Percentiles rank a stretch among this genome's conserved stretches.
Evolutionary conservation across 2,113 vertebrate genomes (phyloP).

Genomic region (Himantopus leucocephalus): DNA sequence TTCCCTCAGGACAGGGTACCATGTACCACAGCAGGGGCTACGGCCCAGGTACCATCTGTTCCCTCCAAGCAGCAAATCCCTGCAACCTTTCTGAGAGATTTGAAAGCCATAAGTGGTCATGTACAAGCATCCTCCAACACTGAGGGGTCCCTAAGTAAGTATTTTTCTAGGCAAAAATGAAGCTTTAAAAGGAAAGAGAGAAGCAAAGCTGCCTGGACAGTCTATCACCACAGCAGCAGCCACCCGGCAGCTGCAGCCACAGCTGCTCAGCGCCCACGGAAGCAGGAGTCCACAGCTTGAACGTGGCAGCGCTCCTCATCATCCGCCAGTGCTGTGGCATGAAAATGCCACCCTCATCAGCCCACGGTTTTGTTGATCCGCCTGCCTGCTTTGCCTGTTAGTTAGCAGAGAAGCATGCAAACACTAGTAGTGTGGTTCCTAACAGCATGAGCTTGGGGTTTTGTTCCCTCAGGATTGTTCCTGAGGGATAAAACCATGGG

Average conservation of each 20-base stretch:
- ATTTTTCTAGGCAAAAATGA: not conserved
- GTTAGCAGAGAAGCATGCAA: not conserved
- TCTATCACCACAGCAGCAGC: constrained; percentile 32
- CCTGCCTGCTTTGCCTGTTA: not conserved
- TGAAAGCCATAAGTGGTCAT: not conserved
- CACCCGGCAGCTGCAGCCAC: not conserved
- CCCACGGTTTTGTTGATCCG: not conserved
- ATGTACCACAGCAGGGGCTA: not conserved
- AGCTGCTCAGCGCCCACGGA: not conserved
- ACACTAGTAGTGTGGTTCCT: fast-evolving
- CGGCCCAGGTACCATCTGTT: not conserved
- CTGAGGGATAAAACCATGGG: not conserved
- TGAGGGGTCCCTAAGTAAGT: not conserved
- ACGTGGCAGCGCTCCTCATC: not conserved
- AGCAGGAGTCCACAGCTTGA: not conserved
- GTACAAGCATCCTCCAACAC: not conserved
- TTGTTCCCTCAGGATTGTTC: not conserved
- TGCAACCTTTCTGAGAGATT: not conserved
- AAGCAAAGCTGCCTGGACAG: constrained; percentile 1
- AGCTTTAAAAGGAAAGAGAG: constrained; percentile 11
- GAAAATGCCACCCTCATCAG: not conserved
- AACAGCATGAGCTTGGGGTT: not conserved
- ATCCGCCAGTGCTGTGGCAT: not conserved
- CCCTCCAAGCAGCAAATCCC: not conserved
- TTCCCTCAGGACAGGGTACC: not conserved